Percentiles rank a stretch among this genome's conserved stretches.
phyloP scores from a whole-genome alignment of 2,113 vertebrate genomes.

The Peromyscus leucopus region DNA sequence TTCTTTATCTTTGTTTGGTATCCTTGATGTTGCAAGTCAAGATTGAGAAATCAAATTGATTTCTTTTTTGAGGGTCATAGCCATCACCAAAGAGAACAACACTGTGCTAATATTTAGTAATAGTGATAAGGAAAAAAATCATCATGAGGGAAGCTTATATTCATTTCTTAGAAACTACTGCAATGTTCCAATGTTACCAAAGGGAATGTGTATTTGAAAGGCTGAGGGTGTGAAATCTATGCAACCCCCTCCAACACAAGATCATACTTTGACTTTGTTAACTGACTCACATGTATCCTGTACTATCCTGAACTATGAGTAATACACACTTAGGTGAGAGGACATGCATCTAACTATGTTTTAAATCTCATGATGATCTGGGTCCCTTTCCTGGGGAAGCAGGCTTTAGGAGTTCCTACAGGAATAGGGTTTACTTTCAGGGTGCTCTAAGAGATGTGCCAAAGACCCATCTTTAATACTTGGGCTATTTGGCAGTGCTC shows the following conservation, averaged over 20 bases:
- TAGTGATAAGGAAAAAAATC: conserved; percentile 27
- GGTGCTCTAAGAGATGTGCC: not conserved
- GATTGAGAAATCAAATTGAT: conserved; percentile 58
- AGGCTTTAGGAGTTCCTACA: not conserved
- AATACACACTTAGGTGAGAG: not conserved
- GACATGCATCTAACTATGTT: not conserved
- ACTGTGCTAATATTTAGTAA: conserved; percentile 41
- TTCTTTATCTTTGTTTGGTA: conserved; percentile 45
- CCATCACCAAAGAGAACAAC: conserved; percentile 12
- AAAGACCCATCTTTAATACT: not conserved
- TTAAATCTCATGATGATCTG: not conserved
- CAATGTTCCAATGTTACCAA: not conserved
- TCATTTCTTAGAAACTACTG: conserved; percentile 51
- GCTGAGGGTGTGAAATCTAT: not conserved
- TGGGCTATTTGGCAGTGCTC: not conserved
- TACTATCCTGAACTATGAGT: not conserved
- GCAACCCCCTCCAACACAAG: not conserved
- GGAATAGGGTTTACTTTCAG: not conserved
- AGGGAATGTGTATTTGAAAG: conserved; percentile 31
- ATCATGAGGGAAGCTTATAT: not conserved
- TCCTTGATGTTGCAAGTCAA: conserved; percentile 42
- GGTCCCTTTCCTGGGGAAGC: not conserved
- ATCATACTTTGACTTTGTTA: conserved; percentile 10
- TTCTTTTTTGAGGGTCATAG: conserved; percentile 45
- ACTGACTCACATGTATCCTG: not conserved